phyloP scores from a whole-genome alignment of 2,113 vertebrate species.

The Rana temporaria region DNA sequence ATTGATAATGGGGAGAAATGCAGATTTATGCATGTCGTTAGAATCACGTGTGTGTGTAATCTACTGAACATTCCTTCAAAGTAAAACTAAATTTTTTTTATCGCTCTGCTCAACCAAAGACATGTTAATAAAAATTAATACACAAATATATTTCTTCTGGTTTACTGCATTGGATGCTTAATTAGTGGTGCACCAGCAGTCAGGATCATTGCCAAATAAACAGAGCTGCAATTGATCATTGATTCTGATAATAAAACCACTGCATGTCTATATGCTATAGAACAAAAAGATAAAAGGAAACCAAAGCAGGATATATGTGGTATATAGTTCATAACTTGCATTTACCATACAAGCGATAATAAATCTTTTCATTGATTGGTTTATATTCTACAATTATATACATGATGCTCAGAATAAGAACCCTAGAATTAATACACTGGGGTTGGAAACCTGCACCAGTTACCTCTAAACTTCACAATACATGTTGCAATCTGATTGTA shows the following conservation, averaged over 20 bases:
- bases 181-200: slow-evolving; percentile 51
- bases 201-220: slow-evolving; percentile 45
- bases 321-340: too few relatives aligned
- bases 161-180: slow-evolving; percentile 45
- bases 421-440: too few relatives aligned
- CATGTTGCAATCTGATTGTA: too few relatives aligned
- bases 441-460: too few relatives aligned
- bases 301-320: too few relatives aligned
- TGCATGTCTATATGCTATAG: slow-evolving; percentile 27
- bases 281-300: not conserved
- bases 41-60: not conserved
- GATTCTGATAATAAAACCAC: slow-evolving; percentile 22
- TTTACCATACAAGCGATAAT: too few relatives aligned
- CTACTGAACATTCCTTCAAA: not conserved
- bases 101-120: slow-evolving; percentile 23
- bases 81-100: slow-evolving; percentile 22
- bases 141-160: slow-evolving; percentile 35
- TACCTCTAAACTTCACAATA: too few relatives aligned
- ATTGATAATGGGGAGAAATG: too few relatives aligned
- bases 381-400: too few relatives aligned
- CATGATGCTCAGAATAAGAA: too few relatives aligned
- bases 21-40: too few relatives aligned
- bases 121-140: slow-evolving; percentile 25
- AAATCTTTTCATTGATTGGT: too few relatives aligned
- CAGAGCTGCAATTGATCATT: slow-evolving; percentile 38